These are phyloP conservation scores for Drymodes brunneopygia DNA, from an alignment of 2,113 vertebrate genomes.

Conservation along the genomic window DNA sequence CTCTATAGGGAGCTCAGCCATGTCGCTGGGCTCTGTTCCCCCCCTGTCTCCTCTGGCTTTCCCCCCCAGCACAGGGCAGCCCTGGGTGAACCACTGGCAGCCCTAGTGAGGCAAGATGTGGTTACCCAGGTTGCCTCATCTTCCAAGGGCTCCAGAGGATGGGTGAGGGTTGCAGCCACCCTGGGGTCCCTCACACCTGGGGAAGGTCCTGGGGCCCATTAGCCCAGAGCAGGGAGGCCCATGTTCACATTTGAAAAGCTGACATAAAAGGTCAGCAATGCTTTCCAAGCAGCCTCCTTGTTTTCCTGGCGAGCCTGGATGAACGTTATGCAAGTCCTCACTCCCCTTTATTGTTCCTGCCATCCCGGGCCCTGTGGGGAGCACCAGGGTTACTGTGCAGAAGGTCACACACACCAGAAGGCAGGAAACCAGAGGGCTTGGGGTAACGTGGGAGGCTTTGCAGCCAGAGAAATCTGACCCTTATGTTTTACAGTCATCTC, in stretches of 20 bases:
- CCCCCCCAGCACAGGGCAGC: not conserved
- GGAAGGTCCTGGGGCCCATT: accelerated
- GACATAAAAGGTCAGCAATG: not conserved
- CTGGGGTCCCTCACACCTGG: not conserved
- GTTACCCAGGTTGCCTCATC: accelerated
- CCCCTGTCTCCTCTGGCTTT: not conserved
- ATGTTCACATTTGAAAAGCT: not conserved
- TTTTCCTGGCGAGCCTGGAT: not conserved
- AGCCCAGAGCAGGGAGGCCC: not conserved
- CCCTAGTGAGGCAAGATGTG: accelerated
- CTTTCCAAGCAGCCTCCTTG: not conserved
- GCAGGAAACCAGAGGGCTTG: conserved; percentile 11
- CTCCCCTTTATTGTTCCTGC: conserved; percentile 23
- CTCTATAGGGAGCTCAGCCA: accelerated
- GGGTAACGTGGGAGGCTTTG: not conserved
- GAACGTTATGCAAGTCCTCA: not conserved
- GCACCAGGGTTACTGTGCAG: not conserved
- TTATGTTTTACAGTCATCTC: conserved; percentile 15
- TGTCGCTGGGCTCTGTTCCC: not conserved
- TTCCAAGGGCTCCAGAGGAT: not conserved
- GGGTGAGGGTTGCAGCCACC: not conserved
- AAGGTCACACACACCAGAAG: conserved; percentile 31
- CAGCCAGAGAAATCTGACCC: not conserved
- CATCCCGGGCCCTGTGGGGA: not conserved
- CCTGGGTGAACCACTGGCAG: not conserved